Percentiles rank a stretch among this genome's conserved stretches.
These are phyloP conservation scores for Vulpes lagopus DNA, from an alignment of 2,113 vertebrate species.

Conservation along the genomic window DNA sequence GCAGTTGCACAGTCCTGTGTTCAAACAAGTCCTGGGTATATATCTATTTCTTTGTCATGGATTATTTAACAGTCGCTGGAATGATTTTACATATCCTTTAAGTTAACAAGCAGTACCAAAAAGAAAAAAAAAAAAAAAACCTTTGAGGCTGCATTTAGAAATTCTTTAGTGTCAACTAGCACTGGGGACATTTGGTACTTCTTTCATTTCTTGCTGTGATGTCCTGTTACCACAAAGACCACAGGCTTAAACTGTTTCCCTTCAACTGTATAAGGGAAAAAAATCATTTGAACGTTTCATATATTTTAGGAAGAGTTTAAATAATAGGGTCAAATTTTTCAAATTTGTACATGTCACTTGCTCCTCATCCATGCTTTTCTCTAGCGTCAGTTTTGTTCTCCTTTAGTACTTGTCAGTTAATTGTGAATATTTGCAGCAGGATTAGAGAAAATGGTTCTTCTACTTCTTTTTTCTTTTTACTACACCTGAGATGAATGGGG, in stretches of 20 bases:
- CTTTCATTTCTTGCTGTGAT: constrained; percentile 73
- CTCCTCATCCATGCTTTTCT: constrained; percentile 16
- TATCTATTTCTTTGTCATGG: constrained; percentile 31
- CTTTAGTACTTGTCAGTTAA: constrained; percentile 21
- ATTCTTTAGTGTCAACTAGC: constrained; percentile 66
- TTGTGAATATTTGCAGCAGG: constrained; percentile 42
- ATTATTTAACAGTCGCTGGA: constrained; percentile 52
- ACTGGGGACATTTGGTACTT: constrained; percentile 54
- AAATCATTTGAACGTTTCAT: constrained; percentile 59
- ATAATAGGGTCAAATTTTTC: constrained; percentile 56
- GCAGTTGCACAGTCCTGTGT: background rate
- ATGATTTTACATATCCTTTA: constrained; percentile 68
- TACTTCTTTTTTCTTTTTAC: background rate
- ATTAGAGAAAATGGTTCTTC: constrained; percentile 3
- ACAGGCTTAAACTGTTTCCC: constrained; percentile 43
- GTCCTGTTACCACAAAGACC: constrained; percentile 60
- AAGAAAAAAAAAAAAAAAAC: background rate
- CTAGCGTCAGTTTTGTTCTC: background rate
- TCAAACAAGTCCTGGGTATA: constrained; percentile 11
- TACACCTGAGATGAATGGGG: background rate
- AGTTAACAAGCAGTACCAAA: constrained; percentile 32
- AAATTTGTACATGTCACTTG: background rate
- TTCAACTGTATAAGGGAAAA: constrained; percentile 52
- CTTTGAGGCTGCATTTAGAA: constrained; percentile 70
- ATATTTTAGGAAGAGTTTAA: constrained; percentile 66